Percentiles rank a stretch among this genome's conserved stretches.
Conservation (phyloP, 2,888 invertebrate genomes). For the Caenorhabditis wallacei region DNA sequence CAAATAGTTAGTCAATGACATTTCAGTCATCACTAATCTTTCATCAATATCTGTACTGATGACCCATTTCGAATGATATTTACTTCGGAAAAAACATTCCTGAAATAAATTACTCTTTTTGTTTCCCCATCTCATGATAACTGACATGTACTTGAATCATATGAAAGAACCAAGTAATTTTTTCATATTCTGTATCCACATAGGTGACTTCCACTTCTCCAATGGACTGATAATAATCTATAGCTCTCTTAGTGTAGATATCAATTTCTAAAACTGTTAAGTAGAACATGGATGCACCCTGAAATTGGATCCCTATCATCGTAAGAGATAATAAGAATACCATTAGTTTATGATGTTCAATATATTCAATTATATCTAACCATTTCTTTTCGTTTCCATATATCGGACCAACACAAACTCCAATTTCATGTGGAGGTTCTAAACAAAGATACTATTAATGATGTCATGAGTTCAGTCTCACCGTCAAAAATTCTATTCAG, state of each 20-base stretch:
- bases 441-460: not conserved
- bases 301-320: no score
- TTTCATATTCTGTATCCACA: conserved; percentile 36
- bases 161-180: conserved; percentile 41
- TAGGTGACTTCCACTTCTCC: conserved; percentile 29
- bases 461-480: not conserved
- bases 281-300: conserved; percentile 36
- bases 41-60: conserved; percentile 47
- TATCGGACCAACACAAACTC: conserved; percentile 45
- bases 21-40: conserved; percentile 36
- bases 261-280: conserved; percentile 43
- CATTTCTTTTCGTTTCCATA: conserved; percentile 36
- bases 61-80: conserved; percentile 55
- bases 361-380: conserved; percentile 46
- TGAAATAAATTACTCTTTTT: not conserved
- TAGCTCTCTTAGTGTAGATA: conserved; percentile 26
- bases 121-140: not conserved
- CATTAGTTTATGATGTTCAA: conserved; percentile 44
- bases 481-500: conserved; percentile 26
- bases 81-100: conserved; percentile 55
- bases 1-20: conserved; percentile 33
- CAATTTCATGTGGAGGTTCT: conserved; percentile 42
- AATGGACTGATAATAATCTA: conserved; percentile 31
- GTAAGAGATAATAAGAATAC: no score
- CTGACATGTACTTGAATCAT: conserved; percentile 52